These are phyloP conservation scores for Barbus barbus DNA, from an alignment of 2,113 vertebrate species.

Conservation along the genomic window DNA sequence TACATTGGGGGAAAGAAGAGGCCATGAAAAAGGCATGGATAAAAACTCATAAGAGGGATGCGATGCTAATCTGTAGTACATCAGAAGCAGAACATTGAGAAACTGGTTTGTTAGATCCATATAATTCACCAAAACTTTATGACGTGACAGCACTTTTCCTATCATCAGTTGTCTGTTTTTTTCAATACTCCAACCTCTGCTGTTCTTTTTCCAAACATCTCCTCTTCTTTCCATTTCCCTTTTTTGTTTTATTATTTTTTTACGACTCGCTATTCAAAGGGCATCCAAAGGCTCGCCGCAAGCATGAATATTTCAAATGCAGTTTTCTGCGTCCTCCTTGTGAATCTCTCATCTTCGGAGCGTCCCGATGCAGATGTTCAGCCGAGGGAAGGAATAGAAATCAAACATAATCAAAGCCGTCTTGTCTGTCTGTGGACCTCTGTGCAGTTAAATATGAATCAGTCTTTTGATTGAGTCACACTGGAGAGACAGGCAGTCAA, in stretches of 20 bases:
- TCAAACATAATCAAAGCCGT: conserved; percentile 39
- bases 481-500: conserved; percentile 3
- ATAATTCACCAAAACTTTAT: conserved; percentile 12
- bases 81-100: conserved; percentile 1
- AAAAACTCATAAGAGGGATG: neutral
- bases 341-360: conserved; percentile 28
- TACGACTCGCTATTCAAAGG: conserved; percentile 42
- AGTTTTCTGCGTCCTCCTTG: conserved; percentile 34
- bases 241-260: conserved; percentile 9
- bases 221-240: neutral
- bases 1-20: conserved; percentile 6
- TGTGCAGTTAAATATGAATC: conserved; percentile 51
- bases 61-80: neutral
- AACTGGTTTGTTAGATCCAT: conserved; percentile 6
- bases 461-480: conserved; percentile 39
- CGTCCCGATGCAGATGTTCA: conserved; percentile 35
- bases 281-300: conserved; percentile 19
- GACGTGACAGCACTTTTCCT: conserved; percentile 11
- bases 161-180: neutral
- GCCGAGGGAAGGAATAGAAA: conserved; percentile 17
- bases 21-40: conserved; percentile 37
- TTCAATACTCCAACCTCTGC: conserved; percentile 30
- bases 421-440: conserved; percentile 38
- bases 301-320: conserved; percentile 51
- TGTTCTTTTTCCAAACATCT: conserved; percentile 2